Percentiles rank a stretch among this genome's conserved stretches.
Evolutionary conservation across 92 coral and sea anemone species (phyloP).

Genomic region (Phymanthus crucifer): DNA sequence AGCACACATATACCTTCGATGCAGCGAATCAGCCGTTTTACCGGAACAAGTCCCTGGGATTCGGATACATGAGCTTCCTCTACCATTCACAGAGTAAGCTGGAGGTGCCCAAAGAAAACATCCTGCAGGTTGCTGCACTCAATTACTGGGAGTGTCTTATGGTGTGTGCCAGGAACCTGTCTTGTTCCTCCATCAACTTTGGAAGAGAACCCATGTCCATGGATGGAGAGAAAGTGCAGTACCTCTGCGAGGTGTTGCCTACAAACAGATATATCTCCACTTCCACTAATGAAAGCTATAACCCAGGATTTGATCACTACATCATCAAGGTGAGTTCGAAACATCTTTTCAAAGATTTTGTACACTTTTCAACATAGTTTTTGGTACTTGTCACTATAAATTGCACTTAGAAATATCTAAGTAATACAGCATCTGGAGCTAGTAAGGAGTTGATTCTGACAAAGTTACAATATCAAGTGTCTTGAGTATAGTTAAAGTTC

Average conservation of each 20-base stretch:
- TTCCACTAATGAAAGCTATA: background rate
- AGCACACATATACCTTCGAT: too few species aligned
- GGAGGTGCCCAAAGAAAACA: background rate
- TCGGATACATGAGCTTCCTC: slow-evolving; percentile 5
- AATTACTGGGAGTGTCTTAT: background rate
- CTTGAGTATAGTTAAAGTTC: too few species aligned
- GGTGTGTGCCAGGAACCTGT: background rate
- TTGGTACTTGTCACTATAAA: too few species aligned
- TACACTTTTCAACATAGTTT: too few species aligned
- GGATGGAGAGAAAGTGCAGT: background rate
- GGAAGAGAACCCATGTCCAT: slow-evolving; percentile 8
- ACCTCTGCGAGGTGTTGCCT: slow-evolving; percentile 5
- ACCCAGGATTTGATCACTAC: background rate
- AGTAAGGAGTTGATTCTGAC: too few species aligned
- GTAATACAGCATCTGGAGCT: too few species aligned
- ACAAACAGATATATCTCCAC: background rate
- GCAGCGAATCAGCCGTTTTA: too few species aligned
- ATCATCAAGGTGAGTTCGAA: slow-evolving; percentile 12
- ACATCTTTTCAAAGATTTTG: too few species aligned
- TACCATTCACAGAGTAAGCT: background rate
- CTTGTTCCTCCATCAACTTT: slow-evolving; percentile 11
- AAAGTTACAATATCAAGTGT: too few species aligned
- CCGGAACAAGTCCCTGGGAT: background rate
- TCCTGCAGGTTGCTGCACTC: background rate
- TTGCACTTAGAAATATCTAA: too few species aligned